Conservation (phyloP, 2,888 invertebrate species). For the Heliconius aoede region DNA sequence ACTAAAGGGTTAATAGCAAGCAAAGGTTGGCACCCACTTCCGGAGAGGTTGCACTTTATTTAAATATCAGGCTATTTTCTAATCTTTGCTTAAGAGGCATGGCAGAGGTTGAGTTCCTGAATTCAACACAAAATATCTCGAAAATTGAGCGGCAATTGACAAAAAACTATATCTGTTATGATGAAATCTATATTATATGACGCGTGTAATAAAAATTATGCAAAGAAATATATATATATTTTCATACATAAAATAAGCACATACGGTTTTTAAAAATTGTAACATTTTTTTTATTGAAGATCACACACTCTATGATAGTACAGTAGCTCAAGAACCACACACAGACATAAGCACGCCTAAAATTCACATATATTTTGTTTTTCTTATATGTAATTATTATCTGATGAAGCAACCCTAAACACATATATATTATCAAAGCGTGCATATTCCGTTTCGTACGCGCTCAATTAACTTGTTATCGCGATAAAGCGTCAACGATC, state of each 20-base stretch:
- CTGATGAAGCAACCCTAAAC: slow-evolving; percentile 23
- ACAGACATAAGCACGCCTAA: not conserved
- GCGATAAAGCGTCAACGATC: slow-evolving; percentile 64
- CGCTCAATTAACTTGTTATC: slow-evolving; percentile 71
- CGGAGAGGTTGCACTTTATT: not conserved
- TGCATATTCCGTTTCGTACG: slow-evolving; percentile 67
- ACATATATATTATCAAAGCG: slow-evolving; percentile 59
- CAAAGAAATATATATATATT: too few species aligned
- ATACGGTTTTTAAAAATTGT: too few species aligned
- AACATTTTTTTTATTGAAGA: too few species aligned
- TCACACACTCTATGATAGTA: too few species aligned
- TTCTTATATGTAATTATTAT: not conserved
- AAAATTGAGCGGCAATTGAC: too few species aligned
- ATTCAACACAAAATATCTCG: too few species aligned
- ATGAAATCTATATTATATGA: too few species aligned
- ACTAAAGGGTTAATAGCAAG: slow-evolving; percentile 28
- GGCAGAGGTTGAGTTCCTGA: too few species aligned
- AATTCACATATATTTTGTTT: not conserved
- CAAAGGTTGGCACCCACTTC: slow-evolving; percentile 16
- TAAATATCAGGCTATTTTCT: not conserved
- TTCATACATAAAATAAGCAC: too few species aligned
- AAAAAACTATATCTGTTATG: too few species aligned
- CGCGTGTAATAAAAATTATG: too few species aligned
- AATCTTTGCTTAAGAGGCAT: not conserved
- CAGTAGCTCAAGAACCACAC: not conserved